Evolutionary conservation across 2,797 vertebrate species (phyloP), one percentile per base, ranked within the genome.

Genomic region (Protosalanx chinensis): DNA sequence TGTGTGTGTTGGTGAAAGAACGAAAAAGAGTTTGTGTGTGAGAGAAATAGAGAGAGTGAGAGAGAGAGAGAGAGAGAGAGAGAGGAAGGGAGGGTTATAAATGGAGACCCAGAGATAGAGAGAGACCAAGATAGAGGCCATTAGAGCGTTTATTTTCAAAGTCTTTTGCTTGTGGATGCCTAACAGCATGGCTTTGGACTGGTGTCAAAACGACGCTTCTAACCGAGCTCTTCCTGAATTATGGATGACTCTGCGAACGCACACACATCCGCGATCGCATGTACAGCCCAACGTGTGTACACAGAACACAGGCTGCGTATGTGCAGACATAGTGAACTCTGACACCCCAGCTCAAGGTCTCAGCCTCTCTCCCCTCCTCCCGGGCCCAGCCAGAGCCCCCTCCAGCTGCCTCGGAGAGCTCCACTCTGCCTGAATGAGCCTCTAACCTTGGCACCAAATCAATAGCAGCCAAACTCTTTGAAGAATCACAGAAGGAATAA

Each of bases 381-480:
- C 18, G 15, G 51, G 51, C 51, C 18, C 4, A 16, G 51, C 18
- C 51, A 1, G 1, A 56, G 51, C 51, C n/a, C 51, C 51, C n/a
- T 89, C 89, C 88, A 91, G 91, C 91, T 91, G 91, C 91, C 91
- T 90, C 92, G 90, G 90, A 92, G 92, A 92, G 88, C 91, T 89
- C 86, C 90, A 91, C 90, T 91, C 70, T 72, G 77, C 88, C 90
- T 92, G 91, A 93, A 92, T 91, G 90, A 92, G 91, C 88, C 84
- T 88, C 90, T 91, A 92, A 92, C 92, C 93, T 93, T 93, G 93
- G 92, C 93, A 93, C 89, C 91, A 92, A 94, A 94, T 94, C 93
- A 93, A 94, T 94, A 93, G 88, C 88, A 93, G 91, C 90, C 92
- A 91, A 93, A 93, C 90, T 93, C 92, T 93, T 93, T 94, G 92